Base-by-base conservation (phyloP, 2,888 invertebrate species). In the Erebia ligea region DNA sequence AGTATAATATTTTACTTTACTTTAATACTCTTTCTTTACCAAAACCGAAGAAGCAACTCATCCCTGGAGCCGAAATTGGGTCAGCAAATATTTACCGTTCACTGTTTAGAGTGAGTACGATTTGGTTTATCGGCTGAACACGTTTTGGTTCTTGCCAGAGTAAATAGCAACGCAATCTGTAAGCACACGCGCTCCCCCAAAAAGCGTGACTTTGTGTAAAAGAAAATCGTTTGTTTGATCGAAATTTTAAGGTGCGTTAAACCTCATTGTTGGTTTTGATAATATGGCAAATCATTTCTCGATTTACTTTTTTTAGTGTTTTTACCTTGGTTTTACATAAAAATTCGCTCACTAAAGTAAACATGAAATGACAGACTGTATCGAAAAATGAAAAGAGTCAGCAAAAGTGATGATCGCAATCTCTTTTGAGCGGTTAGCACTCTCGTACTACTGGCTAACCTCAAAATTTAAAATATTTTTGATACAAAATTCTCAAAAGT, bases 41-140 rank as follows among this genome's bases (percentile, higher is more conserved):
- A 66, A 34, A 70, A 68, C 50, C 70, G 54, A 57, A 52, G 48
- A 65, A 34, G 34, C 34, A 34, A 72, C 13, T 58, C 67, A 59
- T 64, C 19, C 48, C 59, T 34, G 19, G 17, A 67, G 67, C 34
- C 17, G 50, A 45, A 71, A 64, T 63, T 71, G 64, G 63, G 63
- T 64, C 63, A 58, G 63, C 17, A 57, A 45, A 63, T 64, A 58
- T 42, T 67, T 68, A 45, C 58, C 58, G 62, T 67, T 40, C 40
- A 25, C 63, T 52, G 63, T 67, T 67, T 62, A 13, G 19, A 54
- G 57, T 25, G 48, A 19, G 45, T 67, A 25, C 57, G 67, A 57
- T 48, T 67, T 17, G 48, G 67, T 67, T 67, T 67, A 67, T 58
- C 57, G 58, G 58, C 67, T 48, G 34, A 57, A 67, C 67, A 58